Evolutionary conservation across 2,888 invertebrate species (phyloP), one percentile per base, ranked within the genome.

Genomic region (Phortica magna): DNA sequence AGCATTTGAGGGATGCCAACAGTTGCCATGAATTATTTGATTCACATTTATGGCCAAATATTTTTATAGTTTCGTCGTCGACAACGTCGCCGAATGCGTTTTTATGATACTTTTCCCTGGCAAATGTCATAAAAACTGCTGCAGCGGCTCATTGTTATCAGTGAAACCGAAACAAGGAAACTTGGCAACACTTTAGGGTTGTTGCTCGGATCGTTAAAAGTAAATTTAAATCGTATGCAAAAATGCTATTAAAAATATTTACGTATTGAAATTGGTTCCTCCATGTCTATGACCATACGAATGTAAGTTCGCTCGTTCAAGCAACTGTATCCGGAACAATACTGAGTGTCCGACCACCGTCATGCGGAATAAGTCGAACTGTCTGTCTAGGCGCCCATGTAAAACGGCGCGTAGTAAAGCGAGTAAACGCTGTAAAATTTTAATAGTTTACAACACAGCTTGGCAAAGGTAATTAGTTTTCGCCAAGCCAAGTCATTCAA

Each of bases 191-290:
- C 70, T 31, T 55, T 39, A 55, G 70, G 70, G 55, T 41, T 67
- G 53, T 53, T 70, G 48, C 70, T 71, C 14, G 53, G 39, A 55
- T 71, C 70, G 70, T 71, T 71, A 71, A 71, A 71, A 71, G 70
- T 48, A 82, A 79, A 82, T 84, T 82, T 77, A 81, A 87, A 87
- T 85, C 81, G 84, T 83, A 85, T 87, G 85, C 87, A 84, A 83
- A 71, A 87, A 83, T 79, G 81, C 77, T 70, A 85, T 85, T 84
- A 82, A 85, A 85, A 85, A 78, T 81, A 76, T 75, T 77, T 76
- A 71, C 64, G 55, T 81, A 83, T 78, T 76, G 74, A 72, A 80
- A 83, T 79, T 83, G 78, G 53, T 71, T 71, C 53, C 70, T 53
- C 70, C 9, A 71, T 71, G 70, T 55, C 68, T 43, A 14, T 22